Base-by-base conservation (phyloP, 1,140 invertebrate genomes). In the Sinella curviseta region DNA sequence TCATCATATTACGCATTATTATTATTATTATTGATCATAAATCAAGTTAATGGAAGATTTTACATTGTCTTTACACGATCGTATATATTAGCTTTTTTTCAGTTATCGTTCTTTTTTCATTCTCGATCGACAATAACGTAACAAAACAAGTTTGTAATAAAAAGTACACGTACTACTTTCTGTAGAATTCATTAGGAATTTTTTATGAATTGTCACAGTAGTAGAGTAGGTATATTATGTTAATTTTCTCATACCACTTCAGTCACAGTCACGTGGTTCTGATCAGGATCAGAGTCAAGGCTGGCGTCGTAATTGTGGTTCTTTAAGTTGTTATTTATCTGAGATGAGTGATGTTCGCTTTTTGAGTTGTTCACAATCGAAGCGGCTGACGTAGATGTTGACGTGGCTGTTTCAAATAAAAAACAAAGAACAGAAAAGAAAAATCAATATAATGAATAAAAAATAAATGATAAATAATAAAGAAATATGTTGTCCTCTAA, bases 171-270 rank as follows among this genome's bases (percentile, higher is more conserved):
- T n/a, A n/a, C n/a, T n/a, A n/a, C n/a, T n/a, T n/a, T n/a, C n/a
- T n/a, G n/a, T n/a, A n/a, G n/a, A n/a, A n/a, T 14, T 14, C 24
- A 60, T n/a, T 60, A 60, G 8, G 3, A 60, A 60, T 60, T 60
- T 3, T 60, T 31, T 12, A 31, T 70, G 57, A 17, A n/a, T 12
- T 60, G 57, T 70, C 28, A 70, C 31, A 70, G 65, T 17, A 24
- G n/a, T n/a, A n/a, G n/a, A n/a, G n/a, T n/a, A n/a, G n/a, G n/a
- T n/a, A n/a, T n/a, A n/a, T n/a, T 70, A 70, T 70, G 14, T 70
- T 70, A 17, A 60, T 33, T 70, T n/a, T 60, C 8, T 70, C 65
- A 75, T 75, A 75, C 74, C 74, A 75, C 39, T 75, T 75, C 74
- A 30, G 34, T 75, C 34, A 48, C 74, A 30, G 34, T 75, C 34